Base-by-base conservation (phyloP, 2,113 vertebrate genomes). In the Chascanopsetta lugubris region DNA sequence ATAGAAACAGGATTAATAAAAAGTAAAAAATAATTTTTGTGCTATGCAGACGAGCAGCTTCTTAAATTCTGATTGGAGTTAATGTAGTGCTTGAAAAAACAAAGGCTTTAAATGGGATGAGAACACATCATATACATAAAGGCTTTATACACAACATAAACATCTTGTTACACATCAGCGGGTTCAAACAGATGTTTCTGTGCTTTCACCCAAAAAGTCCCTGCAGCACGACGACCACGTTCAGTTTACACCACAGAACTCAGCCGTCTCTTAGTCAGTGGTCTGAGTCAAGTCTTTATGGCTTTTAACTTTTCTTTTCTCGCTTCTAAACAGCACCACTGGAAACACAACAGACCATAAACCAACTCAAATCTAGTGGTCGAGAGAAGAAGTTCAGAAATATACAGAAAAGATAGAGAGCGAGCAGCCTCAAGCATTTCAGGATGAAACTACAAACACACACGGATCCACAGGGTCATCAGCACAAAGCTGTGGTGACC, bases 71-170 rank as follows among this genome's bases (percentile, higher is more conserved):
- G 65, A 64, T 59, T 77, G 45, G 48, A 73, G 60, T 66, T 79
- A 80, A 56, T 80, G 75, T 60, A 85, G 76, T 86, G 80, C 86
- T 87, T 76, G 50, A 61, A 62, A 66, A 72, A 62, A n/a, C n/a
- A n/a, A 68, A 72, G 56, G 18, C 24, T 70, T 61, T 65, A 61
- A 65, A 55, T 42, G 42, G 42, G 42, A 38, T 26, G 65, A 58
- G 54, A 49, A 63, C 34, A 69, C 51, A 42, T 81, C 62, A 67
- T 58, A 68, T 47, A 71, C 61, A 65, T 57, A 77, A 68, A 64
- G 75, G 56, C 18, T 68, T 71, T 82, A 61, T 34, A 83, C 50
- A 82, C 67, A 72, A 74, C 4, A 65, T n/a, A 74, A 74, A 61
- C 10, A 38, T 9, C 20, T 30, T 50, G 61, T 69, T 64, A 78